Base-by-base conservation (phyloP, 2,797 vertebrate species). In the Coilia nasus region DNA sequence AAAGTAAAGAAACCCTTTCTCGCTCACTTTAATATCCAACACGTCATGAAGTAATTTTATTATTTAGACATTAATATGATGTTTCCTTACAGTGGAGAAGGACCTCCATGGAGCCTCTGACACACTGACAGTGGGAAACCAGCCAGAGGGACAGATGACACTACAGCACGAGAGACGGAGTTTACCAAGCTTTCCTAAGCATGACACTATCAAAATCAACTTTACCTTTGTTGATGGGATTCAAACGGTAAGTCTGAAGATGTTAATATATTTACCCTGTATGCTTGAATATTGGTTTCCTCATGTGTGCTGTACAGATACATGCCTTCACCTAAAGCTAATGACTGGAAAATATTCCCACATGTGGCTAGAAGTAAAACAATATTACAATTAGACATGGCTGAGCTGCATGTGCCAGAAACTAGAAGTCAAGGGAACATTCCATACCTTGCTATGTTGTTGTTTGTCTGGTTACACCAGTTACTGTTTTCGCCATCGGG, bases 81-180 rank as follows among this genome's bases (percentile, higher is more conserved):
- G 17, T 86, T 28, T 91, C 75, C 23, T 71, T 62, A 4, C 84
- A 94, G 93, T 89, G 80, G 80, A 67, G 62, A 56, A 59, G 0
- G 84, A 10, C 0, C 0, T 86, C 14, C 88, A 89, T 14, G 83
- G 82, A 81, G 17, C 31, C 9, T 7, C 15, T 71, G 67, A 31
- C 35, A 14, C 59, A 19, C 6, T 2, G n/a, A 2, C 2, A 6
- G 41, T 21, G 2, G 84, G 88, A 60, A 83, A 35, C 85, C 95
- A 95, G 84, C 95, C 94, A 2, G 46, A 90, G 5, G 94, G 93
- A 0, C 86, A 91, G 57, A 93, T 95, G 91, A 92, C 89, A 60
- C 91, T 87, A 83, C 84, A 84, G 21, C 19, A 92, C 12, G 86
- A 92, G 19, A 86, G 90, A 83, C 92, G 86, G 85, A 89, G 87